These are phyloP conservation scores for Menidia beryllina DNA, from an alignment of 2,113 vertebrate species.

Conservation along the genomic window DNA sequence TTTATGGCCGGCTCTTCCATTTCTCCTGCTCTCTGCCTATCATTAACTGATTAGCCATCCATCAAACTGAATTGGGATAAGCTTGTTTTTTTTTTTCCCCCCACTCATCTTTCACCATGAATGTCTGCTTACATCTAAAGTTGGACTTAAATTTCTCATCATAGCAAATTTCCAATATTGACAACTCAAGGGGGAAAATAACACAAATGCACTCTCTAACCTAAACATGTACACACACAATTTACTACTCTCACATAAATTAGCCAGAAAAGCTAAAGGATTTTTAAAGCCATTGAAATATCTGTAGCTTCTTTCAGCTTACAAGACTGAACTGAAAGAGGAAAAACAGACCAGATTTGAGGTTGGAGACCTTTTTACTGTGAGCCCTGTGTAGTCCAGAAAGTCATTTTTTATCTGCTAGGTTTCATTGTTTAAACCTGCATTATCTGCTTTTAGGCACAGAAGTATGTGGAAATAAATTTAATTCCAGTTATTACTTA, in stretches of 20 bases:
- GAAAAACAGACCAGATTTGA: no score
- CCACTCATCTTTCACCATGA: slow-evolving; percentile 26
- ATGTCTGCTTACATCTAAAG: slow-evolving; percentile 1
- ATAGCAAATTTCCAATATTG: slow-evolving; percentile 49
- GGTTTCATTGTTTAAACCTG: no score
- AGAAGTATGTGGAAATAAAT: no score
- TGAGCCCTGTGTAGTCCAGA: no score
- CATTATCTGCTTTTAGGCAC: no score
- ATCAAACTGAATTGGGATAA: slow-evolving; percentile 61
- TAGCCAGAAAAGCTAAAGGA: slow-evolving; percentile 39
- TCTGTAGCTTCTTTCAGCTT: slow-evolving; percentile 19
- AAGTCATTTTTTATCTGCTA: no score
- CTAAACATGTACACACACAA: not conserved
- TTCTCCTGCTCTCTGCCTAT: slow-evolving; percentile 3
- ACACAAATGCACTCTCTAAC: slow-evolving; percentile 1
- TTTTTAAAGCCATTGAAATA: not conserved
- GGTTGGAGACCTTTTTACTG: no score
- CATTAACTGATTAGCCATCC: slow-evolving; percentile 69
- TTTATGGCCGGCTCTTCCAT: not conserved
- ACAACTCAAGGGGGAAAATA: slow-evolving; percentile 32
- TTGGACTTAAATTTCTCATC: slow-evolving; percentile 13
- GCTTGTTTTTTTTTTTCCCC: slow-evolving; percentile 41
- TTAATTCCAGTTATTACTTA: no score
- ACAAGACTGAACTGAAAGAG: not conserved
- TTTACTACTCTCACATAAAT: slow-evolving; percentile 38